Evolutionary conservation across 1,140 invertebrate genomes (phyloP).

Genomic region (Paraescarpia echinospica): DNA sequence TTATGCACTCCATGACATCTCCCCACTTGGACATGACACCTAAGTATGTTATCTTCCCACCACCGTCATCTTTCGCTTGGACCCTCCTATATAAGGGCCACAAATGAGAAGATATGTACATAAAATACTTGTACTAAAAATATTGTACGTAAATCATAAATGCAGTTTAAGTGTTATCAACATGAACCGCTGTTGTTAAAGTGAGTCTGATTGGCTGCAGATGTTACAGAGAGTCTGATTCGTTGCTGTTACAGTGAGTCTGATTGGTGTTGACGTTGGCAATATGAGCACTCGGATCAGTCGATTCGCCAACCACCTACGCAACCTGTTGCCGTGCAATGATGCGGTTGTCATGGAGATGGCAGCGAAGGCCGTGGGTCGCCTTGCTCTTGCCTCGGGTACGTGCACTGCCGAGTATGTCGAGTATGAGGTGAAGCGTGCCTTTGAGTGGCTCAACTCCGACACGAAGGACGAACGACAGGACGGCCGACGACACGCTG

Average conservation of each 20-base stretch:
- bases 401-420: slow-evolving; percentile 93
- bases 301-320: slow-evolving; percentile 88
- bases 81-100: no score
- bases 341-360: slow-evolving; percentile 93
- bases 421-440: slow-evolving; percentile 92
- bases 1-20: no score
- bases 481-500: slow-evolving; percentile 86
- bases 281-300: slow-evolving; percentile 87
- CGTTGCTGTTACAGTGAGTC: slow-evolving; percentile 68
- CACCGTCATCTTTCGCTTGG: no score
- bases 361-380: slow-evolving; percentile 91
- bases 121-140: no score
- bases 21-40: no score
- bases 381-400: slow-evolving; percentile 85
- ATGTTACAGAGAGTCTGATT: neutral
- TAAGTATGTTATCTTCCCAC: no score
- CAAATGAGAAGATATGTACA: no score
- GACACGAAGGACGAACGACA: slow-evolving; percentile 67
- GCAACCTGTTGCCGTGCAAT: slow-evolving; percentile 84
- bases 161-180: no score
- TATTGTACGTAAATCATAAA: no score
- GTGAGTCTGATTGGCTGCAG: no score
- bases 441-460: slow-evolving; percentile 86
- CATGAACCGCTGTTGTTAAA: no score
- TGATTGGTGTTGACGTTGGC: slow-evolving; percentile 89